Evolutionary conservation across 1,140 invertebrate genomes (phyloP).

Genomic region (Zaprionus nigranus): DNA sequence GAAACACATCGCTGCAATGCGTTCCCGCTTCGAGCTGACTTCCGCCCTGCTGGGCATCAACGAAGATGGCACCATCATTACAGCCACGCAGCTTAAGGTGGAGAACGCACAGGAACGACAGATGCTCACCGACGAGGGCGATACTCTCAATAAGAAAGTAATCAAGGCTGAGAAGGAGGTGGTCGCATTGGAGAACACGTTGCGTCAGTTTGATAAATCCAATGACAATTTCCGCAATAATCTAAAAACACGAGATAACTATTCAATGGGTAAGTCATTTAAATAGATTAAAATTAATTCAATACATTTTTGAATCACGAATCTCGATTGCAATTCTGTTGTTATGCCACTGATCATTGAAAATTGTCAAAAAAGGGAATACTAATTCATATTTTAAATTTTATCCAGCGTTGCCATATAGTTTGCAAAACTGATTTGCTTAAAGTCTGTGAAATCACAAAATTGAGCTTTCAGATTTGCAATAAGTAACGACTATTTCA

Average conservation of each 20-base stretch:
- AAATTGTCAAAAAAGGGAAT: too few species aligned
- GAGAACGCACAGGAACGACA: constrained; percentile 88
- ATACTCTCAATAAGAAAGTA: constrained; percentile 88
- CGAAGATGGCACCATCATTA: constrained; percentile 86
- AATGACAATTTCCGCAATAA: constrained; percentile 87
- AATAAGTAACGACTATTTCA: too few species aligned
- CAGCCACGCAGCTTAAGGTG: constrained; percentile 87
- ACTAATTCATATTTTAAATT: too few species aligned
- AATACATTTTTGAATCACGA: too few species aligned
- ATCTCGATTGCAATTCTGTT: too few species aligned
- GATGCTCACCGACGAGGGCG: constrained; percentile 88
- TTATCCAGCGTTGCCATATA: too few species aligned
- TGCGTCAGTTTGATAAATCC: constrained; percentile 87
- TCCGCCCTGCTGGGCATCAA: constrained; percentile 85
- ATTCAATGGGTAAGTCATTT: constrained; percentile 51
- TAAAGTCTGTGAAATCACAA: neutral
- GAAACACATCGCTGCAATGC: constrained; percentile 86
- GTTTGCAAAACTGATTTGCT: neutral
- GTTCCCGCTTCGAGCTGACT: constrained; percentile 83
- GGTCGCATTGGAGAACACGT: constrained; percentile 89
- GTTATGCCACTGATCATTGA: too few species aligned
- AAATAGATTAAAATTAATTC: constrained; percentile 25
- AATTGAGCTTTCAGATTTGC: too few species aligned
- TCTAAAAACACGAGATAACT: constrained; percentile 69
- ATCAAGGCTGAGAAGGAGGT: constrained; percentile 89